phyloP scores from a whole-genome alignment of 2,797 vertebrate species.

The Cyprinodon diabolis region DNA sequence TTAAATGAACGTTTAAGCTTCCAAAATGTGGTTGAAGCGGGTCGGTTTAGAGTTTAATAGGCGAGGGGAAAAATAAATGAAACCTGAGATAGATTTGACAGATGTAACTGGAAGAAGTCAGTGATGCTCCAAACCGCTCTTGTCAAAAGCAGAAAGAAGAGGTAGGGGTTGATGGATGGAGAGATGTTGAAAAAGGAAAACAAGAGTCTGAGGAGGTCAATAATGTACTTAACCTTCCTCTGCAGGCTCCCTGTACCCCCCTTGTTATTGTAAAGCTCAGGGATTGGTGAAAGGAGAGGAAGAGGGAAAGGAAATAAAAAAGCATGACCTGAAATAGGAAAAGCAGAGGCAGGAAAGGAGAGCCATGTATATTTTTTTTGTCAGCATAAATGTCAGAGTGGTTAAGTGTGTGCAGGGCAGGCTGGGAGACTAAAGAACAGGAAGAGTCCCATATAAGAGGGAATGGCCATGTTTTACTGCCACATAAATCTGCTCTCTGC shows the following conservation, averaged over 20 bases:
- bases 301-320: conserved; percentile 16
- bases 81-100: conserved; percentile 52
- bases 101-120: conserved; percentile 50
- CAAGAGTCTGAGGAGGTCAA: conserved; percentile 50
- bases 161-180: conserved; percentile 43
- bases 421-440: conserved; percentile 46
- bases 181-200: conserved; percentile 34
- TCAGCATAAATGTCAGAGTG: conserved; percentile 65
- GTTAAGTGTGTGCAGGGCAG: conserved; percentile 50
- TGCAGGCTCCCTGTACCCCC: conserved; percentile 40
- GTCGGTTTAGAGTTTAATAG: conserved; percentile 53
- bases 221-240: conserved; percentile 65
- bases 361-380: conserved; percentile 45
- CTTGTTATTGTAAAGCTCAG: conserved; percentile 49
- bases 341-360: conserved; percentile 27
- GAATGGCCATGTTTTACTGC: conserved; percentile 70
- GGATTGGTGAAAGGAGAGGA: conserved; percentile 11
- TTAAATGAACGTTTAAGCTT: conserved; percentile 6
- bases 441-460: conserved; percentile 65
- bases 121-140: conserved; percentile 57
- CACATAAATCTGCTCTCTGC: conserved; percentile 73
- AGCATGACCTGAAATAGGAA: conserved; percentile 38
- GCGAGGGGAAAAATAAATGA: conserved; percentile 28
- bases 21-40: conserved; percentile 53
- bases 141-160: conserved; percentile 42